Evolutionary conservation across 2,113 vertebrate species (phyloP).

Genomic region (Grallaria varia): DNA sequence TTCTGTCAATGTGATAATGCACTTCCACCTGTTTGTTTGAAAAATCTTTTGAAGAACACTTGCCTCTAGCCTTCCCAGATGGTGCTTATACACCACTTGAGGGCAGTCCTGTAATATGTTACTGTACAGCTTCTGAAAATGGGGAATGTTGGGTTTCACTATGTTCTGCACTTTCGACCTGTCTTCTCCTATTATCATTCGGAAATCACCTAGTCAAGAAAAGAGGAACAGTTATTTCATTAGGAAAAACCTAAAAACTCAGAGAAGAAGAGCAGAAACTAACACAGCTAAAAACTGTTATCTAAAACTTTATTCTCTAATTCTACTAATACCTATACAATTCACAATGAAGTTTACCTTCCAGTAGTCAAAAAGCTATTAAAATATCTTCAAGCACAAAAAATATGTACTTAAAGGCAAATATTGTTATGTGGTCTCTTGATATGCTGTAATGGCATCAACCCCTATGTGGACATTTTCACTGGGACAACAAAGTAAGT

Average conservation of each 20-base stretch:
- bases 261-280: not conserved
- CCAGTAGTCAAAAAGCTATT: not conserved
- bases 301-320: not conserved
- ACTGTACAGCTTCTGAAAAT: conserved; percentile 89
- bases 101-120: conserved; percentile 87
- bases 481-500: not conserved
- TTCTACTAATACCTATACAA: not conserved
- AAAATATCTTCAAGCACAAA: not conserved
- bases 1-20: not conserved
- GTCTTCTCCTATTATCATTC: conserved; percentile 95
- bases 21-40: not conserved
- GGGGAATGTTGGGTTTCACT: conserved; percentile 84
- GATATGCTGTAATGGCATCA: not conserved
- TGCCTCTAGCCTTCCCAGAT: conserved; percentile 91
- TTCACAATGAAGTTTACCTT: not conserved
- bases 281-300: not conserved
- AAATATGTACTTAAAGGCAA: not conserved
- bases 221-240: not conserved
- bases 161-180: conserved; percentile 90
- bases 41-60: not conserved
- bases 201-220: conserved; percentile 85
- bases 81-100: conserved; percentile 90
- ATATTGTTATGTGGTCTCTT: not conserved
- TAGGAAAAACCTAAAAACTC: not conserved
- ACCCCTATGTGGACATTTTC: not conserved